Evolutionary conservation across 2,888 invertebrate species (phyloP), one percentile per base, ranked within the genome.

Genomic region (Drosophila differens): DNA sequence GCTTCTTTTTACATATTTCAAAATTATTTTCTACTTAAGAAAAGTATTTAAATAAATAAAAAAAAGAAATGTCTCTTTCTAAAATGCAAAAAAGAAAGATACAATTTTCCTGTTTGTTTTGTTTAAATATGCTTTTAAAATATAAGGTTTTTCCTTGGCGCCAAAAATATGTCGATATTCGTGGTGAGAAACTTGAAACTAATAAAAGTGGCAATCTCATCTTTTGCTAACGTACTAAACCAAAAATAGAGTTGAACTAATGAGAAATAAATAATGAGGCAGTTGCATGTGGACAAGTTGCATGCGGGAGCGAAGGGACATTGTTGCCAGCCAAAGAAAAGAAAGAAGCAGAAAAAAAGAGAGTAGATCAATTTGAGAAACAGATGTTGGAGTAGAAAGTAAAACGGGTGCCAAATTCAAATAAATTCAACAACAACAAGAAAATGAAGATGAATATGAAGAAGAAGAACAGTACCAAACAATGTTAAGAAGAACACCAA

Each of bases 381-480:
- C 35, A 60, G 44, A 55, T 54, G 16, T 25, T n/a, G 12, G 12
- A 49, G 59, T 73, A 72, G 78, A 84, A 81, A 81, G 81, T 81
- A 81, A 84, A 81, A 72, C 66, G 41, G 61, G 64, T 81, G 88
- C 73, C 72, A 89, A 89, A 91, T 81, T 81, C 63, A 78, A 84
- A 83, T 62, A 66, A 70, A 65, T 55, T 67, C 47, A 76, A 62
- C 54, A 70, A 70, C 61, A 79, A 60, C 32, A 69, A 51, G 19
- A 51, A 51, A 4, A 70, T 39, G 57, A 73, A 67, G 47, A 35
- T 14, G 35, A 4, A 35, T 35, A 28, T 9, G 16, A 72, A 52
- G 52, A 70, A 63, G 51, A 54, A 59, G 49, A 65, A 67, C 52
- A 57, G 7, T 28, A 37, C 28, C 14, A 28, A 39, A 49, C 54